phyloP scores from a whole-genome alignment of 1,140 invertebrate genomes.

The Sarcophaga peregrina region DNA sequence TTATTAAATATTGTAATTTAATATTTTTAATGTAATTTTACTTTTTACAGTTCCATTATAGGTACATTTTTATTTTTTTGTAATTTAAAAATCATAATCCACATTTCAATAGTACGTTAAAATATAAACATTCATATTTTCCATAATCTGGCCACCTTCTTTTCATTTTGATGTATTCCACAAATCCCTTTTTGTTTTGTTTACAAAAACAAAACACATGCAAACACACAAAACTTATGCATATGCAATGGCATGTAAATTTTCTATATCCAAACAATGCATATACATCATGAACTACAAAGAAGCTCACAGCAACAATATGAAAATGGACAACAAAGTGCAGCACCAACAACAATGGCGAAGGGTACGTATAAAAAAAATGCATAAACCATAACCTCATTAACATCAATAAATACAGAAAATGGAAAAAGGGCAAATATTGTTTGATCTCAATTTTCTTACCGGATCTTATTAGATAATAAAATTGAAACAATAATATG shows the following conservation, averaged over 20 bases:
- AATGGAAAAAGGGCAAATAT: not conserved
- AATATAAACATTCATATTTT: too few species aligned
- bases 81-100: too few species aligned
- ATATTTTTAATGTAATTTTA: too few species aligned
- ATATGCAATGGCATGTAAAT: not conserved
- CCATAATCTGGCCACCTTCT: too few species aligned
- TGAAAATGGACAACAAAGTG: not conserved
- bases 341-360: not conserved
- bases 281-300: not conserved
- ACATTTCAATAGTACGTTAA: too few species aligned
- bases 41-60: too few species aligned
- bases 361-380: not conserved
- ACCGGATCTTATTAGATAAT: too few species aligned
- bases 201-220: not conserved
- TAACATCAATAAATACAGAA: not conserved
- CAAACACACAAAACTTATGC: not conserved
- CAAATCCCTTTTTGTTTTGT: not conserved
- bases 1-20: too few species aligned
- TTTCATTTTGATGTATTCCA: not conserved
- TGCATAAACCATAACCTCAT: slow-evolving; percentile 8
- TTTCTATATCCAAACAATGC: too few species aligned
- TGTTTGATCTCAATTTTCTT: not conserved
- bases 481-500: too few species aligned
- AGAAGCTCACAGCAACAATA: not conserved
- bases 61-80: too few species aligned